These are phyloP conservation scores for Agrochola lychnidis DNA, from an alignment of 2,888 invertebrate genomes.

Conservation along the genomic window DNA sequence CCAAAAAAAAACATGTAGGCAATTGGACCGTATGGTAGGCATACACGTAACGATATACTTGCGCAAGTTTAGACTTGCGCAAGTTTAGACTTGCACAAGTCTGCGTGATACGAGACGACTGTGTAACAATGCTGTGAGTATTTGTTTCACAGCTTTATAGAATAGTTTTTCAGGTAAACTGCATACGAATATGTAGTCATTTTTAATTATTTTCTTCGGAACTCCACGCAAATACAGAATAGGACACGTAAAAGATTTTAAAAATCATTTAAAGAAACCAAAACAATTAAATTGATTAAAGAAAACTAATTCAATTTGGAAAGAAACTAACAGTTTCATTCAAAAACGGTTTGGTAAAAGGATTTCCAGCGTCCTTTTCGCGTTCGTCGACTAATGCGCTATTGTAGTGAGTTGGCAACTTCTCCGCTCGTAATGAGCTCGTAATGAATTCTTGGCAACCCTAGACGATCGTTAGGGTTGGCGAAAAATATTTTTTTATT, in stretches of 20 bases:
- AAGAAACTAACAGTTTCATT: constrained; percentile 32
- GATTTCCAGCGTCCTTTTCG: constrained; percentile 53
- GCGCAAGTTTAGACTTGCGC: too few relatives aligned
- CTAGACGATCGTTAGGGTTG: constrained; percentile 34
- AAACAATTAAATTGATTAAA: constrained; percentile 19
- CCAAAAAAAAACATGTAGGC: too few relatives aligned
- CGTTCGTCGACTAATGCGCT: constrained; percentile 50
- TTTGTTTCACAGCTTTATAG: too few relatives aligned
- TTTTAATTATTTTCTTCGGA: not conserved
- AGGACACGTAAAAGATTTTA: not conserved
- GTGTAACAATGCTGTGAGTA: too few relatives aligned
- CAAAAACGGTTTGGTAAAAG: constrained; percentile 41
- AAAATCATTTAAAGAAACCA: not conserved
- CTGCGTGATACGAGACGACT: too few relatives aligned
- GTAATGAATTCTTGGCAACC: constrained; percentile 65
- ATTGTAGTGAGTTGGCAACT: constrained; percentile 57
- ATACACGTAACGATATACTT: too few relatives aligned
- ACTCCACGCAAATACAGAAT: not conserved
- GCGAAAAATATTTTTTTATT: constrained; percentile 2
- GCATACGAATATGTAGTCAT: not conserved
- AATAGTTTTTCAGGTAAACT: not conserved
- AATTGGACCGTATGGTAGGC: too few relatives aligned
- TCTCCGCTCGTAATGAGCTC: constrained; percentile 44
- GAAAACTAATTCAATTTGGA: constrained; percentile 39
- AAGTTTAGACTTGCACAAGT: too few relatives aligned